Percentiles rank a stretch among this genome's conserved stretches.
phyloP scores from a whole-genome alignment of 2,797 vertebrate species.

The Leucoraja ocellata region DNA sequence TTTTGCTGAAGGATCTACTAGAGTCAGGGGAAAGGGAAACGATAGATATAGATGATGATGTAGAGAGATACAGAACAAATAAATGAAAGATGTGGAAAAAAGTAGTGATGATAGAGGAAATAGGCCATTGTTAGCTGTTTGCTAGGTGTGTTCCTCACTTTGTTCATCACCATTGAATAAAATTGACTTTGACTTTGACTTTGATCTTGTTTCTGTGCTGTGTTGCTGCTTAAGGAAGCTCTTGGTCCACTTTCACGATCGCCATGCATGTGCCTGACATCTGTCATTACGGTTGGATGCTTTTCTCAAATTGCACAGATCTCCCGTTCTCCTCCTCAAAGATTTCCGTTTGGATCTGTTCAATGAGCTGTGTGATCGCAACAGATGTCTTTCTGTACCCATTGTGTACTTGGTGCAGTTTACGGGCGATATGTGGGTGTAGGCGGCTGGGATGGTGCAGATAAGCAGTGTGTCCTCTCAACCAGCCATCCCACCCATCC shows the following conservation, averaged over 20 bases:
- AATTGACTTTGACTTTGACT: too few relatives aligned
- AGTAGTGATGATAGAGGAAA: too few relatives aligned
- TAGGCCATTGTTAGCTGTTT: too few relatives aligned
- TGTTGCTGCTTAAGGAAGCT: neutral
- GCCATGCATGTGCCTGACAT: neutral
- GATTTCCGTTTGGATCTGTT: neutral
- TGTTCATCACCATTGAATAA: neutral
- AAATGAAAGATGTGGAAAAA: too few relatives aligned
- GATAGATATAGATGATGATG: too few relatives aligned
- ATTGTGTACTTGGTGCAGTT: too few relatives aligned
- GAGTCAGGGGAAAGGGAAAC: too few relatives aligned
- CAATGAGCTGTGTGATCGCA: neutral
- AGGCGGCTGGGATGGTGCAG: neutral
- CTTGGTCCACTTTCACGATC: neutral
- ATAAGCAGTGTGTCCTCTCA: neutral
- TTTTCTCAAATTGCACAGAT: neutral
- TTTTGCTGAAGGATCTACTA: too few relatives aligned
- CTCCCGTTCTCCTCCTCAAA: neutral
- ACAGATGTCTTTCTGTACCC: neutral
- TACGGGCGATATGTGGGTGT: neutral
- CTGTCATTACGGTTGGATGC: neutral
- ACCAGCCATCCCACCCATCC: neutral
- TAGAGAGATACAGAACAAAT: too few relatives aligned
- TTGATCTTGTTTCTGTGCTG: neutral
- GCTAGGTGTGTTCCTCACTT: too few relatives aligned